Evolutionary conservation across 2,888 invertebrate species (phyloP).

Genomic region (Eristalinus aeneus): DNA sequence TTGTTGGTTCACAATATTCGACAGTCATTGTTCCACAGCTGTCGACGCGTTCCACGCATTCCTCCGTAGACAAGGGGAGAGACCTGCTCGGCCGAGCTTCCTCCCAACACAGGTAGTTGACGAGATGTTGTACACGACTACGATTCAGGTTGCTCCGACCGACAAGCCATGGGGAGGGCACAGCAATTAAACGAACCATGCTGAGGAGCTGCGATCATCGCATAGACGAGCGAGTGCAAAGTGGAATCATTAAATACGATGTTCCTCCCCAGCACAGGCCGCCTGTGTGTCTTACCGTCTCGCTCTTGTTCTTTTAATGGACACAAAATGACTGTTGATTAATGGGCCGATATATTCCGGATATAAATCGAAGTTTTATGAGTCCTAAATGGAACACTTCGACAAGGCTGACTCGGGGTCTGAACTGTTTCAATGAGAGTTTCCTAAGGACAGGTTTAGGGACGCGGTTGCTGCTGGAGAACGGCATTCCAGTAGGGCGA

Average conservation of each 20-base stretch:
- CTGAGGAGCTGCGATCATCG: slow-evolving; percentile 36
- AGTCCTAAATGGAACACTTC: background rate
- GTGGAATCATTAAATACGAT: slow-evolving; percentile 57
- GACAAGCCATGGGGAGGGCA: slow-evolving; percentile 35
- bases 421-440: background rate
- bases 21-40: slow-evolving; percentile 12
- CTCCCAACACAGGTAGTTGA: slow-evolving; percentile 63
- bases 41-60: slow-evolving; percentile 16
- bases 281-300: background rate
- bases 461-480: background rate
- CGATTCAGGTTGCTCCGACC: slow-evolving; percentile 30
- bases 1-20: slow-evolving; percentile 52
- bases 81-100: slow-evolving; percentile 3
- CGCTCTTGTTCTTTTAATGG: slow-evolving; percentile 23
- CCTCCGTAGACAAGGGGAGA: background rate
- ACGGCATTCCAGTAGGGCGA: slow-evolving; percentile 41
- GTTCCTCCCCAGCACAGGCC: background rate
- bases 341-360: background rate
- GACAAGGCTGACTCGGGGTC: background rate
- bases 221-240: slow-evolving; percentile 51
- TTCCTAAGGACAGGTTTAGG: background rate
- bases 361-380: background rate
- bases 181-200: slow-evolving; percentile 54
- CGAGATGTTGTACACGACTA: background rate
- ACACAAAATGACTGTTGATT: background rate